These are phyloP conservation scores for Tetramorium alpestre DNA, from an alignment of 1,140 invertebrate genomes.

Conservation along the genomic window DNA sequence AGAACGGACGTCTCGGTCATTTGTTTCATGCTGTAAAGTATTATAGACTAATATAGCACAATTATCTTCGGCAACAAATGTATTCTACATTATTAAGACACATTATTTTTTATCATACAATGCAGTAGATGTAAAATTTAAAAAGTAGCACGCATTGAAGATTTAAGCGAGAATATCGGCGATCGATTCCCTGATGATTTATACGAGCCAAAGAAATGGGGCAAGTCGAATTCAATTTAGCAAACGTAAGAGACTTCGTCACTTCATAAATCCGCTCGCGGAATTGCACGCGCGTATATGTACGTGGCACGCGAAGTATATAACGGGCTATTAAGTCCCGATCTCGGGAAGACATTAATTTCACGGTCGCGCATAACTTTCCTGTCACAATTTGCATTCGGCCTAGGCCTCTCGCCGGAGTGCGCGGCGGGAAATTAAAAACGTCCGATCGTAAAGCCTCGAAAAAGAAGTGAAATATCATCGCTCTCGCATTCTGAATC, in stretches of 20 bases:
- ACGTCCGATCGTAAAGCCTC: conserved; percentile 83
- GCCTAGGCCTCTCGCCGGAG: conserved; percentile 66
- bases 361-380: conserved; percentile 79
- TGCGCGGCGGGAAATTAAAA: conserved; percentile 83
- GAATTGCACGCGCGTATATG: conserved; percentile 26
- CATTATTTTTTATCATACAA: neutral
- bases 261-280: conserved; percentile 59
- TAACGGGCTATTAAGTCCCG: conserved; percentile 74
- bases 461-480: conserved; percentile 81
- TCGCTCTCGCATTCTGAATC: conserved; percentile 77
- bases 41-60: neutral
- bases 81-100: neutral
- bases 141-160: neutral
- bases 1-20: neutral
- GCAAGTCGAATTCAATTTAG: conserved; percentile 59
- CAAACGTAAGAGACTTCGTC: neutral
- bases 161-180: neutral
- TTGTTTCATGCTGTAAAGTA: conserved; percentile 35
- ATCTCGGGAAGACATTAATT: conserved; percentile 80
- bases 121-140: neutral
- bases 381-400: conserved; percentile 84
- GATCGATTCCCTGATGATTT: conserved; percentile 35
- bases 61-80: neutral
- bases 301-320: conserved; percentile 51
- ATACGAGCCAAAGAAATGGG: conserved; percentile 40